Base-by-base conservation (phyloP, 2,113 vertebrate genomes). In the Vireo altiloquus region DNA sequence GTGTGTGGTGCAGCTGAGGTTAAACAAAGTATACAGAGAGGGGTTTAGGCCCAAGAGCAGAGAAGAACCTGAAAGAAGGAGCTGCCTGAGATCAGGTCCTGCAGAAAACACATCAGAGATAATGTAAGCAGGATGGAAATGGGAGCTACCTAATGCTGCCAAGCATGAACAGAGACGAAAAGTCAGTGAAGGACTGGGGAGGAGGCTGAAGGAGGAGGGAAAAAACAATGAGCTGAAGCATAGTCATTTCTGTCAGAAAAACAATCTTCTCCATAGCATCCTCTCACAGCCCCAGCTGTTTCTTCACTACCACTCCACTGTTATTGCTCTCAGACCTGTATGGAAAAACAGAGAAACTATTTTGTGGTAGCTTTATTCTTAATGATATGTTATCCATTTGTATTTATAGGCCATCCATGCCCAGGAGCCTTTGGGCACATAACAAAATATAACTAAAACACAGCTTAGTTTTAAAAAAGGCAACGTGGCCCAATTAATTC, bases 401-500 rank as follows among this genome's bases (percentile, higher is more conserved):
- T 95, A 96, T 96, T 97, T 97, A 76, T 96, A 96, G 95, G 91
- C 79, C 97, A 95, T 72, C 71, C 87, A 57, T 92, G 88, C 95
- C 91, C 96, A 95, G 71, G 78, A 96, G 94, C 92, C 81, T 94
- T 85, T 83, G 88, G 94, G 82, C 78, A 86, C 60, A 70, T 93
- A 96, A 95, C 94, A 97, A 97, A 97, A 93, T 97, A 97, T 92
- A 92, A 96, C 88, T 95, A 95, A 95, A 95, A 96, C 87, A 92
- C 84, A 95, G 77, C 90, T 95, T 84, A 52, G 59, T 92, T 94
- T 96, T 95, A 96, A 96, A 95, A 97, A 97, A 96, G 83, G 93
- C 85, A 96, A 95, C 96, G 88, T 94, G 96, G 88, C 96, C 97
- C 96, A 97, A 97, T 97, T 97, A 97, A 97, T 97, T 97, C 89